Conservation (phyloP, 2,113 vertebrate genomes). For the Indicator indicator region DNA sequence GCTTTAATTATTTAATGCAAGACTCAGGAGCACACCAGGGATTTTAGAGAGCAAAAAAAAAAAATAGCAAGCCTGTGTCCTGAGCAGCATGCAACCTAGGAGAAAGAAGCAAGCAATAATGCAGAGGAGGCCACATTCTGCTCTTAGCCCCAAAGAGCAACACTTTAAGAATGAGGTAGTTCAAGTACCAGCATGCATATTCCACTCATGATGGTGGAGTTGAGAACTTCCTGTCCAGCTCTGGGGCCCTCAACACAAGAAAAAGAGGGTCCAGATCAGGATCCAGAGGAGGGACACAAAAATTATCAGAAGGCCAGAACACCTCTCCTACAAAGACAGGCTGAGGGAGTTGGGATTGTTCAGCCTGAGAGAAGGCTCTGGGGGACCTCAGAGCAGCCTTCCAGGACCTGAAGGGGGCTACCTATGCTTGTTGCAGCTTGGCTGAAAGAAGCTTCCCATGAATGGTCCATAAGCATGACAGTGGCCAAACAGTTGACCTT, state of each 20-base stretch:
- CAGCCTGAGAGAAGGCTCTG: not conserved
- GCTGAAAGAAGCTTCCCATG: constrained; percentile 39
- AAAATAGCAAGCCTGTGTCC: not conserved
- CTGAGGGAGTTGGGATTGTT: not conserved
- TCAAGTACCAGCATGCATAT: not conserved
- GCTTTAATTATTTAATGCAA: not conserved
- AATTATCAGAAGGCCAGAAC: too few species aligned
- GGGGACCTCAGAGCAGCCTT: too few species aligned
- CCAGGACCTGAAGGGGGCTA: too few species aligned
- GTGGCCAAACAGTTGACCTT: not conserved
- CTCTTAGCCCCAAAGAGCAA: not conserved
- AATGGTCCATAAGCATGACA: constrained; percentile 17
- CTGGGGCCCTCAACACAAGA: too few species aligned
- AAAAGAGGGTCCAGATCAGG: too few species aligned
- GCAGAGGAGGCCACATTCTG: not conserved
- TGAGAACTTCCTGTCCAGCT: not conserved
- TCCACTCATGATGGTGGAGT: not conserved
- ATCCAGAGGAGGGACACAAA: too few species aligned
- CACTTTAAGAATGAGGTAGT: not conserved
- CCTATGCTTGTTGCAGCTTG: constrained; percentile 14
- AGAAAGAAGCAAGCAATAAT: not conserved
- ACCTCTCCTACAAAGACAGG: not conserved
- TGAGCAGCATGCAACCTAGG: not conserved
- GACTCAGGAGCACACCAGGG: not conserved
- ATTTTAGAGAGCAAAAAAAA: not conserved